These are phyloP conservation scores for Daktulosphaira vitifoliae DNA, from an alignment of 1,140 invertebrate genomes.

Conservation along the genomic window DNA sequence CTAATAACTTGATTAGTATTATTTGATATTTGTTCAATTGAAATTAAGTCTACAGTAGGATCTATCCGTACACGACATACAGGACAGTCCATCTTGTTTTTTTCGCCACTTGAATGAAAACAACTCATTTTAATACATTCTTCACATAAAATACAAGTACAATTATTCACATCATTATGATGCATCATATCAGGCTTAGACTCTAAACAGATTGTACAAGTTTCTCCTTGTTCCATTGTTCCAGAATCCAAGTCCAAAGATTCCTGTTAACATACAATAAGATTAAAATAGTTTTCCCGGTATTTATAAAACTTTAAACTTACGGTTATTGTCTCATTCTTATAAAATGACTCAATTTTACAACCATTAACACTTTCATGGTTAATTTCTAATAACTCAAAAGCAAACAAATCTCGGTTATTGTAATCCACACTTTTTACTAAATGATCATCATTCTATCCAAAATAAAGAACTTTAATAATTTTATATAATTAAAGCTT, in stretches of 20 bases:
- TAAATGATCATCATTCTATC: slow-evolving; percentile 9
- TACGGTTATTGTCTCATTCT: too few species aligned
- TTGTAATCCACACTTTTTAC: slow-evolving; percentile 10
- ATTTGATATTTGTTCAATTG: slow-evolving; percentile 42
- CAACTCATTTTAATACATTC: slow-evolving; percentile 52
- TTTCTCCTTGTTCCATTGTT: slow-evolving; percentile 29
- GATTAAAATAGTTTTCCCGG: too few species aligned
- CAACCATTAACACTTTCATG: background rate
- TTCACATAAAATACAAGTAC: slow-evolving; percentile 53
- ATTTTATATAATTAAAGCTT: background rate
- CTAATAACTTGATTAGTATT: background rate
- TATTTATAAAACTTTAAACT: too few species aligned
- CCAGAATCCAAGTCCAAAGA: slow-evolving; percentile 2
- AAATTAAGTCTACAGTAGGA: slow-evolving; percentile 46
- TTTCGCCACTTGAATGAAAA: slow-evolving; percentile 44
- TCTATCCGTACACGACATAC: slow-evolving; percentile 48
- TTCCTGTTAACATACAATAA: background rate
- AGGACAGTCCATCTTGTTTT: slow-evolving; percentile 46
- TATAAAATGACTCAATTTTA: too few species aligned
- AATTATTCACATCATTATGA: slow-evolving; percentile 45
- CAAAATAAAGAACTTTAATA: too few species aligned
- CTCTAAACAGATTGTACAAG: slow-evolving; percentile 57
- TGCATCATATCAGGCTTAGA: slow-evolving; percentile 51
- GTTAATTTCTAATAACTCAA: slow-evolving; percentile 12
- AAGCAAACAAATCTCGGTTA: slow-evolving; percentile 24